Evolutionary conservation across 2,888 invertebrate species (phyloP).

Genomic region (Sesia bembeciformis): DNA sequence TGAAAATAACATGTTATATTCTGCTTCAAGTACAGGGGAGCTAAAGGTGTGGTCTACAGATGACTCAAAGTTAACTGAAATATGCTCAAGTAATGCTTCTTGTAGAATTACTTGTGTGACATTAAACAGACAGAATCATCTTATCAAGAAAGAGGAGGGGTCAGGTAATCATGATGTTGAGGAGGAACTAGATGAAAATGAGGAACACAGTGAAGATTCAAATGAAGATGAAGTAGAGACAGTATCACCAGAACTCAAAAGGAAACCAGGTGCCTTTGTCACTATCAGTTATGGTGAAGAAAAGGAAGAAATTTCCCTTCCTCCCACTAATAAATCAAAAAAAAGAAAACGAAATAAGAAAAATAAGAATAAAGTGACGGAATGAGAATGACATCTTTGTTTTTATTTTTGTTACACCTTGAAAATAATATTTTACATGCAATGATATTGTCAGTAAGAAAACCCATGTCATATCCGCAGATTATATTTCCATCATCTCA

Average conservation of each 20-base stretch:
- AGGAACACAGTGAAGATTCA: slow-evolving; percentile 22
- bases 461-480: slow-evolving; percentile 42
- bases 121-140: slow-evolving; percentile 65
- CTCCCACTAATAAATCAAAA: slow-evolving; percentile 44
- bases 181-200: slow-evolving; percentile 17
- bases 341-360: slow-evolving; percentile 51
- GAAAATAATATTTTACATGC: too few species aligned
- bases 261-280: slow-evolving; percentile 57
- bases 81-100: slow-evolving; percentile 76
- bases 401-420: neutral
- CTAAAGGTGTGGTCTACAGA: slow-evolving; percentile 80
- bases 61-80: slow-evolving; percentile 55
- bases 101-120: slow-evolving; percentile 84
- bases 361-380: slow-evolving; percentile 21
- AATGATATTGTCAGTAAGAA: slow-evolving; percentile 6
- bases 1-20: slow-evolving; percentile 74
- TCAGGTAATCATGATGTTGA: slow-evolving; percentile 14
- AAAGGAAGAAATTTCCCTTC: slow-evolving; percentile 16
- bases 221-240: slow-evolving; percentile 18
- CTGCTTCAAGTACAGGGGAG: slow-evolving; percentile 86
- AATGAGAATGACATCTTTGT: neutral
- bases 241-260: slow-evolving; percentile 23
- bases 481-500: slow-evolving; percentile 52
- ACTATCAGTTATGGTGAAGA: slow-evolving; percentile 50
- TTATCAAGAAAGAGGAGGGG: slow-evolving; percentile 52